phyloP scores from a whole-genome alignment of 2,888 invertebrate species.

The Diarsia brunnea region DNA sequence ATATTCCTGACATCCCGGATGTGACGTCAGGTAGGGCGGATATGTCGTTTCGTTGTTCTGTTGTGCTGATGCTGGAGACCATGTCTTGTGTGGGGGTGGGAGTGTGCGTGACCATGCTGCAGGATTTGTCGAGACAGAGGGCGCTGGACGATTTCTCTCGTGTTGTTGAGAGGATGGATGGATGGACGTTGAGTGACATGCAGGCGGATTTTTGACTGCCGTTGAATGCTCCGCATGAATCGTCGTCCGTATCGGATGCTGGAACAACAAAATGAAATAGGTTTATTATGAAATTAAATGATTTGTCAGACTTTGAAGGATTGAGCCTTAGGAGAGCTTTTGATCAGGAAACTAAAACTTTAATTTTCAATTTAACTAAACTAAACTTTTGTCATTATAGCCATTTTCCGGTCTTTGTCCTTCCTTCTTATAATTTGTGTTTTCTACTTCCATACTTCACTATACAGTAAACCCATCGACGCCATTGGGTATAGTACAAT shows the following conservation, averaged over 20 bases:
- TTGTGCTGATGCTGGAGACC: slow-evolving; percentile 89
- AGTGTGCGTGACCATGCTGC: slow-evolving; percentile 87
- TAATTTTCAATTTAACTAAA: too few relatives aligned
- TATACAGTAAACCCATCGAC: too few relatives aligned
- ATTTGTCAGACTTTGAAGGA: too few relatives aligned
- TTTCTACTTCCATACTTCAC: too few relatives aligned
- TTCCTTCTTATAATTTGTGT: too few relatives aligned
- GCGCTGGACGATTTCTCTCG: slow-evolving; percentile 88
- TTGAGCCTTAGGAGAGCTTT: too few relatives aligned
- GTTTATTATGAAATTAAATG: not conserved
- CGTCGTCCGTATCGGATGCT: slow-evolving; percentile 89
- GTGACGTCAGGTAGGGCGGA: slow-evolving; percentile 87
- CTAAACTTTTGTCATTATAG: too few relatives aligned
- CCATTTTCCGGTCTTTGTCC: too few relatives aligned
- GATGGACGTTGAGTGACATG: slow-evolving; percentile 86
- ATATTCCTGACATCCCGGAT: slow-evolving; percentile 89
- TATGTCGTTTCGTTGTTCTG: slow-evolving; percentile 86
- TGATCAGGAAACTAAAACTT: too few relatives aligned
- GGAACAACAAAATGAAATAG: slow-evolving; percentile 33
- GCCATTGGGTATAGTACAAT: too few relatives aligned
- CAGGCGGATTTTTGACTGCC: slow-evolving; percentile 89
- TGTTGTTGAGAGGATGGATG: slow-evolving; percentile 83
- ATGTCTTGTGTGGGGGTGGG: slow-evolving; percentile 89
- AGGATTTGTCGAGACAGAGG: slow-evolving; percentile 88
- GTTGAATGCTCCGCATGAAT: slow-evolving; percentile 87